phyloP scores from a whole-genome alignment of 2,113 vertebrate genomes.

The Alligator mississippiensis region DNA sequence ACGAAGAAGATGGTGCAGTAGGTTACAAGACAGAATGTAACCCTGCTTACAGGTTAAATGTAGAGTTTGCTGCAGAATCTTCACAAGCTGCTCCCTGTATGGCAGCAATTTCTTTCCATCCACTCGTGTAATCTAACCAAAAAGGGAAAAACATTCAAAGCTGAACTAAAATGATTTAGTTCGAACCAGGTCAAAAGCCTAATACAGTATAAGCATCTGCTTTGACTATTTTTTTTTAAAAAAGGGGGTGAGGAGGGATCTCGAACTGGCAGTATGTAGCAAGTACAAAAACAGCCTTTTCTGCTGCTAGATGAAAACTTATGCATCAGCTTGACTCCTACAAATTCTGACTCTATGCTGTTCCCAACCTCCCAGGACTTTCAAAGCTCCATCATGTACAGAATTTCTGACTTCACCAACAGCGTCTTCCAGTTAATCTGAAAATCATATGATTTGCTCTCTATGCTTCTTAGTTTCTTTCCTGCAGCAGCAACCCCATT shows the following conservation, averaged over 20 bases:
- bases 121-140: conserved; percentile 91
- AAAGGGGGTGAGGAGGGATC: no score
- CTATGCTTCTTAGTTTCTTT: background rate
- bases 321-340: background rate
- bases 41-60: conserved; percentile 97
- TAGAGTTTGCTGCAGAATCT: conserved; percentile 92
- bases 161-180: background rate
- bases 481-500: background rate
- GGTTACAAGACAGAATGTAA: conserved; percentile 95
- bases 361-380: background rate
- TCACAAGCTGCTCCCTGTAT: conserved; percentile 91
- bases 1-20: conserved; percentile 95
- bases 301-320: background rate
- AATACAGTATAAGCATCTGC: no score
- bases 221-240: no score
- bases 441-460: background rate
- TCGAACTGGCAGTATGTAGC: background rate
- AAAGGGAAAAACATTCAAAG: conserved; percentile 7
- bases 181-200: background rate
- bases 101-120: conserved; percentile 94
- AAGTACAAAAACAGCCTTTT: background rate
- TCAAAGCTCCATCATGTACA: fast-evolving
- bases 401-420: background rate
- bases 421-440: fast-evolving
- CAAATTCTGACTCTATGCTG: background rate